A percentile compares a stretch with the other conserved stretches of the same genome.
These are phyloP conservation scores for Pogonus chalceus DNA, from an alignment of 1,140 invertebrate genomes.

Conservation along the genomic window DNA sequence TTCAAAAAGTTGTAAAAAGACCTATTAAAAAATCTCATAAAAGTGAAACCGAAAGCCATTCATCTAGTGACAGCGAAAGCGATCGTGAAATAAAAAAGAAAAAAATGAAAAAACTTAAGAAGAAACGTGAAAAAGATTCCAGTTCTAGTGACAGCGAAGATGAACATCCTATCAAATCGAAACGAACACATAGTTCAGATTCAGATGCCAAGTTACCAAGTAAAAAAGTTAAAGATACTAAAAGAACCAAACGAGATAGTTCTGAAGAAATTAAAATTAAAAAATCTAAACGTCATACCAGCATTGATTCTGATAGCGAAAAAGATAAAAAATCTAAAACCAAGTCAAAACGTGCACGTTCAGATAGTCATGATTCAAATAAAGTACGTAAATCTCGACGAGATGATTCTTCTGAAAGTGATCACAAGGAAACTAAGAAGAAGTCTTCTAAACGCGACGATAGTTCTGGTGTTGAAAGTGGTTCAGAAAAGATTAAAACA, in stretches of 20 bases:
- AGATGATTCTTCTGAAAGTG: conserved; percentile 27
- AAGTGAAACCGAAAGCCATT: conserved; percentile 28
- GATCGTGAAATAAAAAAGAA: conserved; percentile 36
- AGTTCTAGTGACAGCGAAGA: conserved; percentile 34
- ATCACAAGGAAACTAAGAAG: conserved; percentile 32
- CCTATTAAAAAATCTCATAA: conserved; percentile 23
- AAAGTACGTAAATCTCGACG: conserved; percentile 14
- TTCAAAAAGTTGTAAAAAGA: conserved; percentile 21
- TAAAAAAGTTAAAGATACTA: conserved; percentile 45
- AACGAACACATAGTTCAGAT: conserved; percentile 40
- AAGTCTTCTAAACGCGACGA: conserved; percentile 35
- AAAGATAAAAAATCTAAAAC: conserved; percentile 38
- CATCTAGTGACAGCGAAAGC: conserved; percentile 39
- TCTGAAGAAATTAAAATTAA: conserved; percentile 27
- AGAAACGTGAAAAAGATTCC: conserved; percentile 31
- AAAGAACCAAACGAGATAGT: conserved; percentile 41
- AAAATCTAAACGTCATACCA: conserved; percentile 35
- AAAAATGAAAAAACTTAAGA: conserved; percentile 35
- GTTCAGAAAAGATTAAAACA: conserved; percentile 44
- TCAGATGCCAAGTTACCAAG: conserved; percentile 46
- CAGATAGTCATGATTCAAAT: conserved; percentile 10
- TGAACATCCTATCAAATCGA: conserved; percentile 41
- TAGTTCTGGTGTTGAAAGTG: conserved; percentile 28
- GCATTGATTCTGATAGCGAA: conserved; percentile 40
- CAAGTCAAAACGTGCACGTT: conserved; percentile 34